Conservation (phyloP, 2,797 vertebrate species). For the Heliangelus exortis region DNA sequence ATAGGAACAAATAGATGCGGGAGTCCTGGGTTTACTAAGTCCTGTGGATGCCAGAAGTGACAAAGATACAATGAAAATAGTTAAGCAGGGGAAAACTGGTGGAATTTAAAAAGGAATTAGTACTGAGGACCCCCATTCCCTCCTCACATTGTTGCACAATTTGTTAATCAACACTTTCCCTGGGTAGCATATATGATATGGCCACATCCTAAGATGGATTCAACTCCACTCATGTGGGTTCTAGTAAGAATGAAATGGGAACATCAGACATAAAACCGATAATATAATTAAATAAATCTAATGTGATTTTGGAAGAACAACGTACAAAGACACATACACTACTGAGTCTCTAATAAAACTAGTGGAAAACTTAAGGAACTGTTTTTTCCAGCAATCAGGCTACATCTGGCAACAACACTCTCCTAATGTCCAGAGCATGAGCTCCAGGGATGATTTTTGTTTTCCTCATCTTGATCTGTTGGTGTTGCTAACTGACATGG, state of each 20-base stretch:
- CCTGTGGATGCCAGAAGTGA: background rate
- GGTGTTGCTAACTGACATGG: background rate
- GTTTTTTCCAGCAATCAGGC: background rate
- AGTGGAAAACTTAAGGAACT: background rate
- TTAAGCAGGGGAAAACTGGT: background rate
- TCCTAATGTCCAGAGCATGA: background rate
- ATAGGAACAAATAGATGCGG: background rate
- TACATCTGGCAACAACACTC: background rate
- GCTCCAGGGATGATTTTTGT: background rate
- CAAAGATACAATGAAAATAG: background rate
- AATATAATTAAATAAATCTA: constrained; percentile 48
- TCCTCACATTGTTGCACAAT: background rate
- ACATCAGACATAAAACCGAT: background rate
- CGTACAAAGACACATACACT: background rate
- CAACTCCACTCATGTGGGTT: background rate
- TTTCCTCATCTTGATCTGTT: background rate
- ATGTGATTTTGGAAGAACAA: constrained; percentile 27
- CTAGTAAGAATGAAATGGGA: constrained; percentile 23
- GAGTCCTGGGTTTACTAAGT: background rate
- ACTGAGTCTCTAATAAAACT: background rate
- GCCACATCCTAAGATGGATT: background rate
- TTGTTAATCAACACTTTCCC: background rate
- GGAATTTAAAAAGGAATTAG: background rate
- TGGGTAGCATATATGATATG: background rate
- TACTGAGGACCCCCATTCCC: background rate